Base-by-base conservation (phyloP, 1,140 invertebrate genomes). In the Cataglyphis hispanica region DNA sequence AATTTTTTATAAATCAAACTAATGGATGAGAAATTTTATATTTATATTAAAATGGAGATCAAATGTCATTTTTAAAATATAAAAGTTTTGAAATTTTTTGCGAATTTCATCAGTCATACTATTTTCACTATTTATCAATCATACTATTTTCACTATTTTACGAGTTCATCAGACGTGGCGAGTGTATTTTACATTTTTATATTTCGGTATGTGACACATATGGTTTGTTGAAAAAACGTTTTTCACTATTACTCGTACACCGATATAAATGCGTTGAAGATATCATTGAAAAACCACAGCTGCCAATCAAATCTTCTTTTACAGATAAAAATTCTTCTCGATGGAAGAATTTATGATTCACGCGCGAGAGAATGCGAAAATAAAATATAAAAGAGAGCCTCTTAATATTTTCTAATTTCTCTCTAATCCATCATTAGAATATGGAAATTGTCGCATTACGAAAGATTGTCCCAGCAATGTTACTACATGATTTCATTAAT, bases 231-330 rank as follows among this genome's bases (percentile, higher is more conserved):
- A 63, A 77, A 76, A 77, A 77, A 64, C 5, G 43, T 34, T 46
- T 77, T 34, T 37, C 40, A 43, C 60, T 50, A 66, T 66, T 78
- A 66, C 34, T 78, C 40, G 40, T 64, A 40, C 40, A 46, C 5
- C 27, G 40, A 6, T 31, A 50, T 61, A 66, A 27, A 66, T n/a
- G 19, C 11, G 75, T 34, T 27, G 43, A 78, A 66, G 75, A 66
- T 43, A 66, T n/a, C 60, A 66, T 34, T 27, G 43, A 66, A 66
- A 66, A 61, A 31, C 53, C 50, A 37, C 16, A 66, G 40, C 60
- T 78, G 27, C 50, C 58, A 27, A 50, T 78, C 27, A 66, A 78
- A 78, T 2, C 25, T 66, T 31, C 37, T 22, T 27, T 64, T 43
- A 58, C 2, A 22, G 11, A 31, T 27, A 64, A 77, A 63, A 64